These are phyloP conservation scores for Tachysurus vachellii DNA, from an alignment of 2,113 vertebrate genomes.

Conservation along the genomic window DNA sequence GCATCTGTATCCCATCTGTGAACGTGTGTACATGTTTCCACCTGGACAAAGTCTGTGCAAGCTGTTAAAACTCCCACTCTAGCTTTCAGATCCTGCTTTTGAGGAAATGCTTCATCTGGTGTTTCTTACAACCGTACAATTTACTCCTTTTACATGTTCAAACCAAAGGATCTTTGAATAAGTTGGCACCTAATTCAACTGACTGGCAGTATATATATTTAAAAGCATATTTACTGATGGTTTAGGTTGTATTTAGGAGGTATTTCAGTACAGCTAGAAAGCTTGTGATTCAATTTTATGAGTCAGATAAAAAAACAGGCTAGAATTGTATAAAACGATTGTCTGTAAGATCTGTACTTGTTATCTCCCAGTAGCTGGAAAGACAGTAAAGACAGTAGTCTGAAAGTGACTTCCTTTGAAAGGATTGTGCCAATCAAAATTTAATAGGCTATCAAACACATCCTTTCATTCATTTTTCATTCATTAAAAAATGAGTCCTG, in stretches of 20 bases:
- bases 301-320: constrained; percentile 56
- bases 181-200: constrained; percentile 27
- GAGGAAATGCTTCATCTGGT: constrained; percentile 56
- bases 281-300: constrained; percentile 51
- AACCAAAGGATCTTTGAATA: constrained; percentile 39
- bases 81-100: constrained; percentile 53
- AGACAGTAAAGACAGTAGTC: constrained; percentile 34
- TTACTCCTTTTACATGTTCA: constrained; percentile 47
- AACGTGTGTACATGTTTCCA: constrained; percentile 79
- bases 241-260: not conserved
- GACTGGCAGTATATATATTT: constrained; percentile 33
- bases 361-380: constrained; percentile 52
- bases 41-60: constrained; percentile 71
- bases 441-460: not conserved
- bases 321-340: constrained; percentile 54
- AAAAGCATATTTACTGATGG: constrained; percentile 31
- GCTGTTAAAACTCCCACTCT: constrained; percentile 57
- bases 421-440: not conserved
- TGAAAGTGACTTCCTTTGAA: not conserved
- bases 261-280: not conserved
- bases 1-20: constrained; percentile 75
- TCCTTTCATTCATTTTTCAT: not conserved
- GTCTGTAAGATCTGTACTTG: constrained; percentile 57
- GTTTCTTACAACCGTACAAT: constrained; percentile 48
- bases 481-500: not conserved